These are phyloP conservation scores for Macropodus opercularis DNA, from an alignment of 2,797 vertebrate genomes.

Conservation along the genomic window DNA sequence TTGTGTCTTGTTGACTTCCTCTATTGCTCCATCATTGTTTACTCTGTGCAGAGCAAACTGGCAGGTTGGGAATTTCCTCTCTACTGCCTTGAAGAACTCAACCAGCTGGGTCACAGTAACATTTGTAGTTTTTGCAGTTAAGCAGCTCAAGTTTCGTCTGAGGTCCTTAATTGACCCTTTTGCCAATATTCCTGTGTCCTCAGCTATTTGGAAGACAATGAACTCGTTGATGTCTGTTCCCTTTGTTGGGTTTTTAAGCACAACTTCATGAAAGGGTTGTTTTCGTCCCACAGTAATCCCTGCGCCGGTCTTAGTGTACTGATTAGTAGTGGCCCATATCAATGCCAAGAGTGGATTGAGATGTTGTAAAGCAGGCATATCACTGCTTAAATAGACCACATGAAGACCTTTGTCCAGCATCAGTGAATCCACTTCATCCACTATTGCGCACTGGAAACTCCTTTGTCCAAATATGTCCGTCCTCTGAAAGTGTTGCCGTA, in stretches of 20 bases:
- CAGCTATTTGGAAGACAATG: slow-evolving; percentile 39
- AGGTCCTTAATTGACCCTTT: slow-evolving; percentile 25
- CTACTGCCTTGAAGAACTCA: slow-evolving; percentile 36
- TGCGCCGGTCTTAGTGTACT: slow-evolving; percentile 12
- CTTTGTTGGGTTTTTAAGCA: slow-evolving; percentile 14
- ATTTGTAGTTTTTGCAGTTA: background rate
- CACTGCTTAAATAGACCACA: slow-evolving; percentile 7
- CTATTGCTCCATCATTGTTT: slow-evolving; percentile 7
- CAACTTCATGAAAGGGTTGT: slow-evolving; percentile 26
- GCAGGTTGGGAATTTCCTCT: slow-evolving; percentile 28
- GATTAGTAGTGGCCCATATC: slow-evolving; percentile 49
- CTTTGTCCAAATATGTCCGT: slow-evolving; percentile 43
- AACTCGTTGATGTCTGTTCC: background rate
- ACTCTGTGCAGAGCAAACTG: slow-evolving; percentile 10
- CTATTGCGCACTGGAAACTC: slow-evolving; percentile 65
- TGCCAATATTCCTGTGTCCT: slow-evolving; percentile 37
- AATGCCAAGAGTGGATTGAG: slow-evolving; percentile 56
- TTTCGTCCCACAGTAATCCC: slow-evolving; percentile 4
- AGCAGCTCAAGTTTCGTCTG: background rate
- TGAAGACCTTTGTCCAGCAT: slow-evolving; percentile 63
- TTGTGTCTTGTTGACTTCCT: background rate
- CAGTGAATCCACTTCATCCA: slow-evolving; percentile 75
- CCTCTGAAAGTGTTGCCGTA: slow-evolving; percentile 38
- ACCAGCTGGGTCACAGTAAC: slow-evolving; percentile 29
- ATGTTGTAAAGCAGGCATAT: slow-evolving; percentile 52